Evolutionary conservation across 1,140 invertebrate species (phyloP).

Genomic region (Bombus picipes): DNA sequence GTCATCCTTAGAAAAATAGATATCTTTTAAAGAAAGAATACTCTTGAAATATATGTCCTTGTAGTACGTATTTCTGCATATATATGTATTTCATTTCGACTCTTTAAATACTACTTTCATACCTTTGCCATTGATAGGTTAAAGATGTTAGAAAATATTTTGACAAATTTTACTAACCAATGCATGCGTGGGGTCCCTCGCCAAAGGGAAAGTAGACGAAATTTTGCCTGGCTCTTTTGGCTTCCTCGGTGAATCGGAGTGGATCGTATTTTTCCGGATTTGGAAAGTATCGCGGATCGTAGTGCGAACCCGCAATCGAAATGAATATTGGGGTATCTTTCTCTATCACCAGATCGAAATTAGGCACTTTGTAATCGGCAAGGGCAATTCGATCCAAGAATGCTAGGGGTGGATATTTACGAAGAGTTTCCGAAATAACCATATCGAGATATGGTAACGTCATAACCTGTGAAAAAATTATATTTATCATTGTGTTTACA

Average conservation of each 20-base stretch:
- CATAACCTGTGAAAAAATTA: slow-evolving; percentile 18
- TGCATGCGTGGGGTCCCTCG: slow-evolving; percentile 73
- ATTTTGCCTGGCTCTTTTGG: slow-evolving; percentile 74
- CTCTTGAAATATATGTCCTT: no score
- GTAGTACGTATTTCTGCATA: no score
- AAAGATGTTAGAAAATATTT: no score
- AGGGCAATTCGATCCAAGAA: slow-evolving; percentile 80
- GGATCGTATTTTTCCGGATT: slow-evolving; percentile 86
- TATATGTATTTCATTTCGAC: no score
- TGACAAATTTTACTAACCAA: slow-evolving; percentile 72
- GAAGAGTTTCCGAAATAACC: slow-evolving; percentile 82
- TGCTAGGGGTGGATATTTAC: slow-evolving; percentile 84
- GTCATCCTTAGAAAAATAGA: no score
- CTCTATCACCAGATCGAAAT: slow-evolving; percentile 82
- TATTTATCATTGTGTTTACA: no score
- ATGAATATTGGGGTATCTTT: no score
- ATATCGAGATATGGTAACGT: slow-evolving; percentile 63
- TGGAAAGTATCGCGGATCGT: no score
- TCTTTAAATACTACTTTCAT: no score
- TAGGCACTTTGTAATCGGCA: slow-evolving; percentile 81
- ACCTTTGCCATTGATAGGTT: background rate
- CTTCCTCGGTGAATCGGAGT: slow-evolving; percentile 56
- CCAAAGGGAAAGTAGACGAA: slow-evolving; percentile 85
- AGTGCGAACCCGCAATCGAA: no score
- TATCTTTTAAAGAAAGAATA: no score